A percentile compares a stretch with the other conserved stretches of the same genome.
Evolutionary conservation across 1,140 invertebrate genomes (phyloP).

Genomic region (Ceratoteleas bidentatus): DNA sequence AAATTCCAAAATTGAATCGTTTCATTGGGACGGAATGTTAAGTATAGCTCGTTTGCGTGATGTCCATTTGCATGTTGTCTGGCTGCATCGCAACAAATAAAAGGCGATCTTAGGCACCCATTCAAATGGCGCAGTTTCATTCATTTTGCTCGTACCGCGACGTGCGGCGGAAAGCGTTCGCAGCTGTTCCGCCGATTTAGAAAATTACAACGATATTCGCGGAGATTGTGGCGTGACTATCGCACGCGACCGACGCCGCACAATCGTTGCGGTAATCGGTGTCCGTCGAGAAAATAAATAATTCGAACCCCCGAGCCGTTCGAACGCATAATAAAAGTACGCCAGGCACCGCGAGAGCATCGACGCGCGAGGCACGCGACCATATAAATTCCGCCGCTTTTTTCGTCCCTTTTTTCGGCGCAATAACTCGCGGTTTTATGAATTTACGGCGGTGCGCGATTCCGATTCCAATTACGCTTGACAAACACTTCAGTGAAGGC

Average conservation of each 20-base stretch:
- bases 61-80: conserved; percentile 53
- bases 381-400: conserved; percentile 43
- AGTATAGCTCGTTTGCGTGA: conserved; percentile 60
- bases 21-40: conserved; percentile 45
- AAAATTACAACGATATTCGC: conserved; percentile 71
- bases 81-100: conserved; percentile 46
- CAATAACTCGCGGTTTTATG: background rate
- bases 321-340: conserved; percentile 46
- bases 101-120: conserved; percentile 30
- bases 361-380: conserved; percentile 70
- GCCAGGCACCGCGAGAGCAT: conserved; percentile 38
- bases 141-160: conserved; percentile 45
- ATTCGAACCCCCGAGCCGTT: conserved; percentile 58
- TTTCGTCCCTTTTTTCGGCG: background rate
- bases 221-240: conserved; percentile 72
- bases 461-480: background rate
- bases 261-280: conserved; percentile 68
- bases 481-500: background rate
- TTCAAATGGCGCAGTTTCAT: conserved; percentile 43
- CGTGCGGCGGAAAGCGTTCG: conserved; percentile 48
- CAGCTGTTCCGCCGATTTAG: conserved; percentile 74
- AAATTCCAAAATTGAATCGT: conserved; percentile 60
- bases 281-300: conserved; percentile 69
- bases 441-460: background rate
- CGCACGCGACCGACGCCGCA: conserved; percentile 71